Base-by-base conservation (phyloP, 2,888 invertebrate species). In the Aromia moschata region DNA sequence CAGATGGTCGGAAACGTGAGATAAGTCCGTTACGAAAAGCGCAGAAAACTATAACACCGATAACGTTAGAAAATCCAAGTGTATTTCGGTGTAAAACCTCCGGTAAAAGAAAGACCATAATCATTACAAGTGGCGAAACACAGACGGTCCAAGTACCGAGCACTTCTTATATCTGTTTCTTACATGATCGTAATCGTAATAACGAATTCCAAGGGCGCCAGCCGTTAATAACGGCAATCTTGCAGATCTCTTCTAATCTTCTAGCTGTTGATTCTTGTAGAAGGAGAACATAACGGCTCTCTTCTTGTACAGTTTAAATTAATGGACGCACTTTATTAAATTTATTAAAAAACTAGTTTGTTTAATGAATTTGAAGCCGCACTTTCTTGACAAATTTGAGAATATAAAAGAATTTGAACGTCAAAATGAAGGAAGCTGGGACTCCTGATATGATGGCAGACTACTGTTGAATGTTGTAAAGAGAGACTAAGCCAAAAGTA, bases 141-240 rank as follows among this genome's bases (percentile, higher is more conserved):
- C 62, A 70, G 67, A 69, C 64, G 68, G 65, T 59, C 59, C 46
- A 60, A 67, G 54, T 67, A 68, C 61, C 58, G 37, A 64, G 62
- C 59, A 40, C 60, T 53, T 44, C 46, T 47, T 25, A 41, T n/a
- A n/a, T 62, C 52, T 60, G 56, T 62, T 57, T 45, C 37, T 41
- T 25, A 52, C 53, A 58, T 51, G 60, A 45, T 54, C n/a, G 36
- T 51, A 56, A 60, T 56, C 52, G 61, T 54, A 58, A 67, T 63
- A 63, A 56, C 18, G 33, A 53, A 65, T 65, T 62, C 61, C 36
- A 56, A 56, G 58, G 59, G 59, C 64, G 59, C 58, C 60, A 57
- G 36, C 25, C 52, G 60, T 56, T 63, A 60, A 65, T 64, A 64
- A 58, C 47, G 53, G 59, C 59, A 65, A 60, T 62, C 62, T 52